Evolutionary conservation across 2,888 invertebrate species (phyloP), one percentile per base, ranked within the genome.

Genomic region (Mythimna impura): DNA sequence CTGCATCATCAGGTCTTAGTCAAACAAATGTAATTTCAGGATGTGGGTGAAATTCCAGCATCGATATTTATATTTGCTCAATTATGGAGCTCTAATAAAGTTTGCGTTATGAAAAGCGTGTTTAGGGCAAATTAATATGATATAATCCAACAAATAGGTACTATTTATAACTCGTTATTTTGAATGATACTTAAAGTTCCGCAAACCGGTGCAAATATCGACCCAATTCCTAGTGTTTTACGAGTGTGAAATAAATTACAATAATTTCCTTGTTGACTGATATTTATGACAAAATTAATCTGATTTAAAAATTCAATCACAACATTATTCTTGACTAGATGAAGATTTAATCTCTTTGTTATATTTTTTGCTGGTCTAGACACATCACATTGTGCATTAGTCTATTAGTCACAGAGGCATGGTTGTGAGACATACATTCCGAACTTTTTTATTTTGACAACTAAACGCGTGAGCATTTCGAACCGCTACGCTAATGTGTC

Each of bases 321-420:
- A 58, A 72, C 34, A 64, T 75, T 52, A 61, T 73, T 79, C 69
- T 73, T 17, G 40, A 54, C 62, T 54, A 57, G 47, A 71, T 66
- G 58, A 83, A 73, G 67, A 75, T 73, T 70, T 82, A 63, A 72
- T 73, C 68, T 75, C 66, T 73, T 73, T 75, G 71, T 71, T 61
- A 50, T 80, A 66, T 83, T 81, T 81, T 83, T 81, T 83, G 71
- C 30, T 20, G 61, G 81, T 83, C 83, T 80, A 83, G 74, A 83
- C 81, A 83, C 81, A 80, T 75, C 66, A 68, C 63, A 71, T 68
- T 70, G 80, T 83, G 68, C 61, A 61, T 57, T 60, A 47, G 62
- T 63, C 52, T 54, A 69, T 83, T 74, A 80, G 71, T 80, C 83
- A 83, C 67, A 68, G 60, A 64, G 78, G 57, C 64, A 83, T 52